Evolutionary conservation across 2,113 vertebrate genomes (phyloP), one percentile per base, ranked within the genome.

Genomic region (Tauraco erythrolophus): DNA sequence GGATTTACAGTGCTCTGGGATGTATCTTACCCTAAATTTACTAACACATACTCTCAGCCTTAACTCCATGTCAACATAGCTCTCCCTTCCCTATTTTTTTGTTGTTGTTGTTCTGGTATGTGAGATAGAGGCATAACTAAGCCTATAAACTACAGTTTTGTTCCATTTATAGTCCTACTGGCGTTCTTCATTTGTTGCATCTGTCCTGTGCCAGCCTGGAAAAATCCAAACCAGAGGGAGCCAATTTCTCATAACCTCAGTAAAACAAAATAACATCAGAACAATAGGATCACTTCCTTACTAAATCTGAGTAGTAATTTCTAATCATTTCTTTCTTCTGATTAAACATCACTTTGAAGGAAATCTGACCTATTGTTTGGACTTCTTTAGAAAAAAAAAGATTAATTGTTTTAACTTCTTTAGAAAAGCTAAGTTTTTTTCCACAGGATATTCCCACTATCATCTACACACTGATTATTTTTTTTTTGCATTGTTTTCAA

Each of bases 151-250:
- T 56, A 48, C 60, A 91, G 27, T 64, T 94, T 45, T 84, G 21
- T 69, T 92, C 80, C 91, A 77, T 94, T 94, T 91, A 78, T 84
- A 89, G 86, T 72, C 53, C 45, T 94, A 33, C 50, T 45, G 69
- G 45, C 9, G 0, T 68, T 76, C 60, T 75, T 78, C 35, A 53
- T 78, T 95, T 92, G 76, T 79, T 71, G 17, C 57, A 89, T 91
- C 65, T 92, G 72, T 58, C 86, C 65, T 84, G 45, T 94, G 87
- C 89, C 89, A 88, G 89, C 66, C 66, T 94, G 93, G 43, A 93
- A 96, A 95, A 95, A 82, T 83, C 45, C 81, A 82, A 87, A 71
- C 57, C 53, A 91, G 43, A 72, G 53, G 45, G 61, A 95, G 61
- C 31, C 74, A 61, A 65, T 94, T 94, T 72, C 69, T 94, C 81